These are phyloP conservation scores for Cinclus mexicanus DNA, from an alignment of 2,113 vertebrate genomes.

Conservation along the genomic window DNA sequence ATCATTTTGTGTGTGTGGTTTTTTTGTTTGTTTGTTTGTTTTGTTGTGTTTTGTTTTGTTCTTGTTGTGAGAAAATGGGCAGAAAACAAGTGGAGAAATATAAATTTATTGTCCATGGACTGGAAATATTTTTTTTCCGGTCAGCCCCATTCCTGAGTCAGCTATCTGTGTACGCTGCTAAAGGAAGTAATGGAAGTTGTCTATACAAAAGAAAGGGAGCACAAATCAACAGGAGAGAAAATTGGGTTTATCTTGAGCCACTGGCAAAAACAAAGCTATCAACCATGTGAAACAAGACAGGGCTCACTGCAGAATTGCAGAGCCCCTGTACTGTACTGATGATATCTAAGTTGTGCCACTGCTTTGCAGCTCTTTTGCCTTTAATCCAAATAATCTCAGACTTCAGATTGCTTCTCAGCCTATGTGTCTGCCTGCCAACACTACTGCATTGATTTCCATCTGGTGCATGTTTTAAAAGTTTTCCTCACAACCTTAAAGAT, in stretches of 20 bases:
- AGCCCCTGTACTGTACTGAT: neutral
- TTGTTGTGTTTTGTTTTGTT: neutral
- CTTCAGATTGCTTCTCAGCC: neutral
- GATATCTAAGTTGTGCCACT: neutral
- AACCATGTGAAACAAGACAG: neutral
- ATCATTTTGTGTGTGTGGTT: neutral
- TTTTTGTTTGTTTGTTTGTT: neutral
- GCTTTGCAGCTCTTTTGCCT: neutral
- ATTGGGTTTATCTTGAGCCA: conserved; percentile 12
- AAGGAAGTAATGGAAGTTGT: conserved; percentile 36
- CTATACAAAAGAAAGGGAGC: neutral
- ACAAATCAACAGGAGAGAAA: conserved; percentile 42
- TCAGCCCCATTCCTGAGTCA: conserved; percentile 6
- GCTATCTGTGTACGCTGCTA: neutral
- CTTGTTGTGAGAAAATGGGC: neutral
- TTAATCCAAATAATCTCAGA: neutral
- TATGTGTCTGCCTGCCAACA: conserved; percentile 14
- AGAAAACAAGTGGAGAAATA: conserved; percentile 7
- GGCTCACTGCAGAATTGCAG: neutral
- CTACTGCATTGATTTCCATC: conserved; percentile 38
- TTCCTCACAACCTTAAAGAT: neutral
- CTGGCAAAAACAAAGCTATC: neutral
- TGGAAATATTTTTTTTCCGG: neutral
- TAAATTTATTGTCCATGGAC: neutral
- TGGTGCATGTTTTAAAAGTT: conserved; percentile 16